Evolutionary conservation across 2,113 vertebrate species (phyloP), one percentile per base, ranked within the genome.

Genomic region (Deroptyus accipitrinus): DNA sequence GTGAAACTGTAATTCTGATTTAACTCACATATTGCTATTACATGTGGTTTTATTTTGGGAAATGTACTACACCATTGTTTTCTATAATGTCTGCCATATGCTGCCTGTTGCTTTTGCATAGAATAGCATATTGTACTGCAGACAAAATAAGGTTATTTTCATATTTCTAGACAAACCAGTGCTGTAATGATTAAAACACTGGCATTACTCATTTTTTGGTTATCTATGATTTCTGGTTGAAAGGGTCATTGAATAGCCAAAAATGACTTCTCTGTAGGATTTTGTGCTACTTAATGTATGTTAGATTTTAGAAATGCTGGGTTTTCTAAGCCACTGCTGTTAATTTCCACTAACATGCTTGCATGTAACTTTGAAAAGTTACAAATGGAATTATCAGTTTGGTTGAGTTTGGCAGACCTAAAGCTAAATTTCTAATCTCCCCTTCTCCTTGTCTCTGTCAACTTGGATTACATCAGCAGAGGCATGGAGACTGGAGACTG

Each of bases 71-170:
- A 76, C 6, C 1, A 94, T 95, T 95, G 74, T 96, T 91, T 95
- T 92, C 27, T 91, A 41, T 91, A 96, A 95, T 86, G 24, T 89
- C 48, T 94, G 70, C 83, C 92, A 93, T 66, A 95, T 97, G 90
- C 44, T 94, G 51, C 28, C 39, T 52, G 28, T 62, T 92, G 35
- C 10, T 78, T 87, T 93, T 92, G 42, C 44, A 66, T 17, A 70
- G 28, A 94, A 55, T 31, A 82, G 8, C 16, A 78, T 68, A 75
- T 68, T 73, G 11, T 44, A 66, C 12, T 88, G 24, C 20, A 86
- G 77, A 79, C 33, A 90, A 90, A 90, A 88, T 85, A 77, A 79
- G 13, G 9, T 61, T 85, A 46, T 90, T 93, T 83, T 92, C 24
- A 27, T 74, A 52, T 78, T 93, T 93, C 30, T 88, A 68, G 72